These are phyloP conservation scores for Teleogryllus oceanicus DNA, from an alignment of 2,888 invertebrate species.

Conservation along the genomic window DNA sequence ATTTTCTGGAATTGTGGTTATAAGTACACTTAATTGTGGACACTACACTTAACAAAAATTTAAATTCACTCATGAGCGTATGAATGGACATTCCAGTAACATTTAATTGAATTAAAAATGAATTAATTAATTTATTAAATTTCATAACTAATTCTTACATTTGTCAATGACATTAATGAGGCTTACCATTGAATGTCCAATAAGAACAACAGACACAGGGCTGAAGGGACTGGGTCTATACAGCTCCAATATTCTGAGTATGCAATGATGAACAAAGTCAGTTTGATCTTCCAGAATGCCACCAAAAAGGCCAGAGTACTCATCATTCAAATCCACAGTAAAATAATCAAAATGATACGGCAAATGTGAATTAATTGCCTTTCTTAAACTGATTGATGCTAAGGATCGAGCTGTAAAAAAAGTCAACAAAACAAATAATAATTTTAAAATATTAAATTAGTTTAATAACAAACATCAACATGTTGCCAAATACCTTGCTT, in stretches of 20 bases:
- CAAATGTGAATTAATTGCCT: slow-evolving; percentile 65
- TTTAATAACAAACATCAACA: not conserved
- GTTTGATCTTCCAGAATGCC: slow-evolving; percentile 76
- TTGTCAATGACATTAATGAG: not conserved
- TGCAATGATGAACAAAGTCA: slow-evolving; percentile 64
- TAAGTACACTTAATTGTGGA: too few species aligned
- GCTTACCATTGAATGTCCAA: slow-evolving; percentile 93
- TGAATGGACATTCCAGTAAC: too few species aligned
- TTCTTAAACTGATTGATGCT: slow-evolving; percentile 86
- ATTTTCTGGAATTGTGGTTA: too few species aligned
- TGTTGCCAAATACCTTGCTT: slow-evolving; percentile 64
- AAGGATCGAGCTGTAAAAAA: slow-evolving; percentile 70
- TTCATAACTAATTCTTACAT: too few species aligned
- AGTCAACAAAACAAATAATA: not conserved
- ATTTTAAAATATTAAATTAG: slow-evolving; percentile 28
- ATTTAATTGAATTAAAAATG: too few species aligned
- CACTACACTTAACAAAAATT: not conserved
- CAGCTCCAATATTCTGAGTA: slow-evolving; percentile 68
- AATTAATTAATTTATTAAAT: too few species aligned
- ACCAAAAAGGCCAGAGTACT: slow-evolving; percentile 83
- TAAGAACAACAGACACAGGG: slow-evolving; percentile 67
- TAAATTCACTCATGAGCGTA: not conserved
- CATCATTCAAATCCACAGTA: slow-evolving; percentile 84
- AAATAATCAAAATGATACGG: slow-evolving; percentile 88
- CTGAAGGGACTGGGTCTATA: slow-evolving; percentile 57